These are phyloP conservation scores for Clarias fuscus DNA, from an alignment of 2,797 vertebrate genomes.

Conservation along the genomic window DNA sequence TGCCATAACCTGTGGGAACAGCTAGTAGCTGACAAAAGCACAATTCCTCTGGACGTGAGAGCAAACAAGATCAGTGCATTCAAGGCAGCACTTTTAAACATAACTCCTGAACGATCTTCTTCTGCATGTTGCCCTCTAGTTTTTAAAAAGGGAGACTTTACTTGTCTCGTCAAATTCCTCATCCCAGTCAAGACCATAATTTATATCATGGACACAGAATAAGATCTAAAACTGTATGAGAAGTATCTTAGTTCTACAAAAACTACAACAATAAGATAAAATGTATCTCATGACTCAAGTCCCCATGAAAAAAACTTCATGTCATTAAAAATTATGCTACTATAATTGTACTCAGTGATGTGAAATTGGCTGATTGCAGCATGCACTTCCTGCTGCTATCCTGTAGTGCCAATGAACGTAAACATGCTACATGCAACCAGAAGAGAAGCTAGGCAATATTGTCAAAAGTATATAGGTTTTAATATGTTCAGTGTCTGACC, in stretches of 20 bases:
- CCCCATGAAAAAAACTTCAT: neutral
- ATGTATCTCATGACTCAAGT: neutral
- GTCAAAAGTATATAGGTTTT: too few relatives aligned
- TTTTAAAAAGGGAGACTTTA: neutral
- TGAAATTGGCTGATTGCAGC: neutral
- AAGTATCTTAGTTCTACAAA: neutral
- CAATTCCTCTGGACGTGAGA: slow-evolving; percentile 34
- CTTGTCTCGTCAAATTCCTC: neutral
- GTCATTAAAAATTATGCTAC: neutral
- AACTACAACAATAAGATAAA: neutral
- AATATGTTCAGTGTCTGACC: too few relatives aligned
- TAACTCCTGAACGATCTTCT: slow-evolving; percentile 18
- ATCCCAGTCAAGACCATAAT: neutral
- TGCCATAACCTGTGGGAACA: slow-evolving; percentile 39
- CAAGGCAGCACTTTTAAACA: slow-evolving; percentile 2
- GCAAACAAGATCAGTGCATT: slow-evolving; percentile 35
- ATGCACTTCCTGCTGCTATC: neutral
- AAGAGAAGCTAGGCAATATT: neutral
- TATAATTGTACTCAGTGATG: neutral
- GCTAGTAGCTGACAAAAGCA: slow-evolving; percentile 35
- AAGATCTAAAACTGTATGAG: neutral
- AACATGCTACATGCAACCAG: neutral
- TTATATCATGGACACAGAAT: neutral
- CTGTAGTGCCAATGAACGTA: neutral
- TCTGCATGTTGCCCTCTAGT: slow-evolving; percentile 19